Base-by-base conservation (phyloP, 2,797 vertebrate species). In the Lophura swinhoii region DNA sequence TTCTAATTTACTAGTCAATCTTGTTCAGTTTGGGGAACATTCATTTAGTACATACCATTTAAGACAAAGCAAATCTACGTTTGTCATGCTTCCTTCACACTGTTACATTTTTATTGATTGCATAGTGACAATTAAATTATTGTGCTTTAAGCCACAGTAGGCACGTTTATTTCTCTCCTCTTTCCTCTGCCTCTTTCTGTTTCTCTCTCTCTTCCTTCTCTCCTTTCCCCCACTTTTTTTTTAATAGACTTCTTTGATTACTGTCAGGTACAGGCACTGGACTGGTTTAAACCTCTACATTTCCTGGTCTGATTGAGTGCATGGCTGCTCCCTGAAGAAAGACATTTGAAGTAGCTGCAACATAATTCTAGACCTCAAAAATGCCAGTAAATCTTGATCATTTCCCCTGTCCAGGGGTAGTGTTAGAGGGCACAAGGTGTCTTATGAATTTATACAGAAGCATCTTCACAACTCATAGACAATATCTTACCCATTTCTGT, bases 1-100 rank as follows among this genome's bases (percentile, higher is more conserved):
- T 95, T 94, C 87, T 94, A 74, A 95, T 94, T 95, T 96, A 89
- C 88, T 78, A 93, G 90, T 95, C 92, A 94, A 92, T 95, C 87
- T 85, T 93, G 63, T 70, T 94, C 92, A 85, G 75, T 92, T 90
- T 95, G 76, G 75, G 56, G 85, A 95, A 56, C 84, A 58, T 86
- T 86, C 56, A 31, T 95, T 96, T 81, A 84, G 70, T 68, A 76
- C 44, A 56, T 94, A 84, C 63, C 87, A 78, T 88, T 94, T 88
- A 95, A 96, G 91, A 95, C 82, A 95, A 93, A 92, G 63, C 51
- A 93, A 92, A 96, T 93, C 63, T 88, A 39, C 79, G 70, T 96
- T 94, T 93, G 67, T 64, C 3, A 0, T 86, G 87, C 44, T 95
- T 26, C 51, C 83, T 93, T 96, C 87, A 86, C 92, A 88, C 37